These are phyloP conservation scores for Trididemnum clinides DNA, from an alignment of 23 tunicate genomes.

Conservation along the genomic window DNA sequence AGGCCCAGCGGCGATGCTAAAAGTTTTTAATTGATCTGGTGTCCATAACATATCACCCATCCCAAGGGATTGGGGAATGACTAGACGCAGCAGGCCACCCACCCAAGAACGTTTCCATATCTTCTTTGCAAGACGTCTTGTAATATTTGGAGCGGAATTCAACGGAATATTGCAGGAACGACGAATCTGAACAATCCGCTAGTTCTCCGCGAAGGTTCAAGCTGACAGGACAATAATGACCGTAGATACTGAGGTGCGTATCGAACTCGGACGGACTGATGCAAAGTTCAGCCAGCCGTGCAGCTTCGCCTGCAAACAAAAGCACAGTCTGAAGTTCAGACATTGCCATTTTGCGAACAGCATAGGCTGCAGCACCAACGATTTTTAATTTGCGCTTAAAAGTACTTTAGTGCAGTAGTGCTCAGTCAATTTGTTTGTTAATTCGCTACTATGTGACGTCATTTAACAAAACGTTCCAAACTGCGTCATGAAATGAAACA, in stretches of 20 bases:
- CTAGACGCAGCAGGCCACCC: too few relatives aligned
- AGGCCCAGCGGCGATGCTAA: too few relatives aligned
- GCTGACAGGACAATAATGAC: slow-evolving; percentile 89
- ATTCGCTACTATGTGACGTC: too few relatives aligned
- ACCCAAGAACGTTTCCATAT: slow-evolving; percentile 74
- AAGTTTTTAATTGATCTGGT: too few relatives aligned
- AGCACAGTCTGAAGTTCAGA: background rate
- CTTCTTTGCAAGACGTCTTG: slow-evolving; percentile 46
- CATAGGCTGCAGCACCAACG: too few relatives aligned
- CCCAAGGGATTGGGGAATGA: too few relatives aligned
- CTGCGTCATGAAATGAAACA: too few relatives aligned
- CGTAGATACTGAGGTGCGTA: slow-evolving; percentile 58
- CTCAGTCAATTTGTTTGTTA: too few relatives aligned
- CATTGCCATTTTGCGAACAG: background rate
- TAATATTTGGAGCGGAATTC: slow-evolving; percentile 86
- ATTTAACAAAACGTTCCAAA: too few relatives aligned
- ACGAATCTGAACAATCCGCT: slow-evolving; percentile 62
- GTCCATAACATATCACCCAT: too few relatives aligned
- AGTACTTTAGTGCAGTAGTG: too few relatives aligned
- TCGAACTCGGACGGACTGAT: slow-evolving; percentile 86
- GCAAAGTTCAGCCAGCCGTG: slow-evolving; percentile 71
- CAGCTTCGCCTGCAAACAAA: slow-evolving; percentile 67
- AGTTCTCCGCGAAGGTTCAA: slow-evolving; percentile 65
- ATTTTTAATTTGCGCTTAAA: too few relatives aligned
- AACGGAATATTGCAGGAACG: slow-evolving; percentile 63